A percentile compares a stretch with the other conserved stretches of the same genome.
Evolutionary conservation across 2,797 vertebrate species (phyloP).

Genomic region (Anabas testudineus): DNA sequence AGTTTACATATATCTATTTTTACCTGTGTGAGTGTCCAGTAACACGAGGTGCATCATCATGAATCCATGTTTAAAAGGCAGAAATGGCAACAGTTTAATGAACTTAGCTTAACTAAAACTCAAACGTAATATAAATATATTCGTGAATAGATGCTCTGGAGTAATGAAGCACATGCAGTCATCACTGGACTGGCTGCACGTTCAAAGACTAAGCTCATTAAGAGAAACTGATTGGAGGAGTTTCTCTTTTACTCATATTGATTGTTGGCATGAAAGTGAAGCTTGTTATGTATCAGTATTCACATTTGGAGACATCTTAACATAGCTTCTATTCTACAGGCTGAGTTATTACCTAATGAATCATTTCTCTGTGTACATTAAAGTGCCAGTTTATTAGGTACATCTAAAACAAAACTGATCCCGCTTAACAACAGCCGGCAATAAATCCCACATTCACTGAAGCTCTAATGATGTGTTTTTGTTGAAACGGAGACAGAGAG

Average conservation of each 20-base stretch:
- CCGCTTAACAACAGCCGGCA: too few species aligned
- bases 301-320: conserved; percentile 9
- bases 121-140: background rate
- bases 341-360: background rate
- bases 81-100: too few species aligned
- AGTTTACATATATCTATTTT: too few species aligned
- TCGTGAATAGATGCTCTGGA: background rate
- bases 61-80: too few species aligned
- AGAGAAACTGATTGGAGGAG: conserved; percentile 2
- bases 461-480: background rate
- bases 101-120: background rate
- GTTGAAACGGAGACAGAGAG: background rate
- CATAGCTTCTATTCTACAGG: background rate
- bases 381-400: conserved; percentile 3
- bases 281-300: conserved; percentile 19
- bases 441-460: background rate
- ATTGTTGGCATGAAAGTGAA: conserved; percentile 39
- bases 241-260: conserved; percentile 7
- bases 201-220: conserved; percentile 21
- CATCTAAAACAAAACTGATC: background rate
- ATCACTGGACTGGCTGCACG: background rate
- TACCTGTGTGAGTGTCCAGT: too few species aligned
- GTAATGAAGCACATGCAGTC: conserved; percentile 9
- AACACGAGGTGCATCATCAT: too few species aligned
- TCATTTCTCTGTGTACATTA: background rate